Conservation (phyloP, 2,113 vertebrate genomes). For the Hemibagrus wyckioides region DNA sequence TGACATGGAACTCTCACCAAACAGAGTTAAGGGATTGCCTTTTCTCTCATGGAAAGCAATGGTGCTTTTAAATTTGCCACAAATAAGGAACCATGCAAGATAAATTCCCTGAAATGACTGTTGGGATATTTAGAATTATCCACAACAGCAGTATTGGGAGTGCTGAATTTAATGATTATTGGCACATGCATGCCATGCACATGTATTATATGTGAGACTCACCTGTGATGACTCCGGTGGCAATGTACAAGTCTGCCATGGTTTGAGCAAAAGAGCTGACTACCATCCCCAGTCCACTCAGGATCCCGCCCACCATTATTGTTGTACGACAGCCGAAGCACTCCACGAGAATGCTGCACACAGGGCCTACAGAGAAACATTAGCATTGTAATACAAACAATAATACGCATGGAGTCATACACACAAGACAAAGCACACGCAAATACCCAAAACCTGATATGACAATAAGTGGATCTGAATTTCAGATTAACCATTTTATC, state of each 20-base stretch:
- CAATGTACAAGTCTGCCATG: conserved; percentile 78
- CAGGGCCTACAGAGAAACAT: conserved; percentile 71
- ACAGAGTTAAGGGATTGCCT: neutral
- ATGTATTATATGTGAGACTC: conserved; percentile 27
- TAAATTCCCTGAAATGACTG: neutral
- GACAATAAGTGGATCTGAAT: conserved; percentile 41
- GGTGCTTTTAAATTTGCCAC: neutral
- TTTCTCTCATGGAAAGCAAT: neutral
- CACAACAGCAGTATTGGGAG: neutral
- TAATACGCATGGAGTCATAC: conserved; percentile 22
- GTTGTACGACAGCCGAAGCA: conserved; percentile 75
- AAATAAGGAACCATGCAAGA: neutral
- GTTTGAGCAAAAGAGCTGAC: conserved; percentile 76
- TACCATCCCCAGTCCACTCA: conserved; percentile 82
- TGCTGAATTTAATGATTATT: neutral
- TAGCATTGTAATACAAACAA: conserved; percentile 38
- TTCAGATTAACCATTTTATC: conserved; percentile 28
- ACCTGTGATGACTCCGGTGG: conserved; percentile 81
- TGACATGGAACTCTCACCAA: neutral
- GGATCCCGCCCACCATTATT: conserved; percentile 78
- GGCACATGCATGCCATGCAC: neutral
- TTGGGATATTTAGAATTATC: neutral
- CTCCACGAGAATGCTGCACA: conserved; percentile 82
- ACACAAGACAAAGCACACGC: conserved; percentile 1
- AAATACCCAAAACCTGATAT: conserved; percentile 6